Percentiles rank a stretch among this genome's conserved stretches.
Evolutionary conservation across 1,140 invertebrate genomes (phyloP).

Genomic region (Sweltsa coloradensis): DNA sequence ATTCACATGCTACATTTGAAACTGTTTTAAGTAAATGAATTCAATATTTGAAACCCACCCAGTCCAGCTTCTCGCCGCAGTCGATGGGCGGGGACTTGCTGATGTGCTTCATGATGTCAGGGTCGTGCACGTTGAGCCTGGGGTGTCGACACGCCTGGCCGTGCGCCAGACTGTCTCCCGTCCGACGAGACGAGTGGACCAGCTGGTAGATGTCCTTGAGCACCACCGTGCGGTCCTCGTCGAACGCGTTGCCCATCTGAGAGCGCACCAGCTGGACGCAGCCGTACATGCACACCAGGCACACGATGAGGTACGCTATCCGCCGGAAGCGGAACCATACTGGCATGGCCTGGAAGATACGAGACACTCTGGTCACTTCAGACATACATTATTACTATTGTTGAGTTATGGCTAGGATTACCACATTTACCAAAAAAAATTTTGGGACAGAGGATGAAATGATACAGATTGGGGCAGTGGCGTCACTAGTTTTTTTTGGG

Average conservation of each 20-base stretch:
- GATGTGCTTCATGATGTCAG: conserved; percentile 55
- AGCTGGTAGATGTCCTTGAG: conserved; percentile 1
- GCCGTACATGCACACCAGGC: neutral
- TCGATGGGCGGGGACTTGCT: conserved; percentile 40
- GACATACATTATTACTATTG: no score
- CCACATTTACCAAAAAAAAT: neutral
- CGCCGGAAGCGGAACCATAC: conserved; percentile 3
- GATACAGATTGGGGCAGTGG: neutral
- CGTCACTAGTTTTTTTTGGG: neutral
- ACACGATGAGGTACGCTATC: neutral
- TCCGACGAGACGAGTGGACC: neutral
- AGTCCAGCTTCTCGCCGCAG: conserved; percentile 43
- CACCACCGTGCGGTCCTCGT: conserved; percentile 1
- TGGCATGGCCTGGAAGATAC: neutral
- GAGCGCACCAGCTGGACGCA: neutral
- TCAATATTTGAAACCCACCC: conserved; percentile 26
- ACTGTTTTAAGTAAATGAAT: no score
- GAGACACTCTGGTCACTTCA: no score
- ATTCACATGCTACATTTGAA: no score
- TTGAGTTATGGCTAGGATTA: neutral
- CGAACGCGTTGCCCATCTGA: neutral
- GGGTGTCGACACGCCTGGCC: conserved; percentile 45
- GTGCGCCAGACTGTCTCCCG: no score
- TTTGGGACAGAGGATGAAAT: neutral
- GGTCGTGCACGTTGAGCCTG: conserved; percentile 45